Conservation (phyloP, 2,888 invertebrate species). For the Hyposoter dolosus region DNA sequence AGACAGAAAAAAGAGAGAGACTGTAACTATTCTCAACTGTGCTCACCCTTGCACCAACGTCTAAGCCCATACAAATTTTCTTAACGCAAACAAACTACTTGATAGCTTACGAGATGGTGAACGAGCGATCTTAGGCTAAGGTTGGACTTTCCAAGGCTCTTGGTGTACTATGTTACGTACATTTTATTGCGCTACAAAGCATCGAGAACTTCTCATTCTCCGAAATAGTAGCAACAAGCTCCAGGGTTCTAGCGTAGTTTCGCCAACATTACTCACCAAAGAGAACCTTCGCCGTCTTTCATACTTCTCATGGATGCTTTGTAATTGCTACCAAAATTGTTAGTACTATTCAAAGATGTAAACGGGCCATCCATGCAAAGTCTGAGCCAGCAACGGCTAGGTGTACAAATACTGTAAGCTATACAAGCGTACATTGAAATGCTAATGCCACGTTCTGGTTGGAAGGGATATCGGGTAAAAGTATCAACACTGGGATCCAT, state of each 20-base stretch:
- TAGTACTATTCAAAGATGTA: conserved; percentile 1
- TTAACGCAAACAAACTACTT: conserved; percentile 79
- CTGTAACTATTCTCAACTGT: conserved; percentile 35
- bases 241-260: conserved; percentile 1
- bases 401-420: background rate
- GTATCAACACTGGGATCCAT: background rate
- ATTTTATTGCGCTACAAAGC: conserved; percentile 50
- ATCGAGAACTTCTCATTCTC: conserved; percentile 30
- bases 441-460: background rate
- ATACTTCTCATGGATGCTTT: background rate
- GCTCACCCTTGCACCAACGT: background rate
- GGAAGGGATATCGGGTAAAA: background rate
- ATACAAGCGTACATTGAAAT: conserved; percentile 5
- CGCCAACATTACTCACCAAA: background rate
- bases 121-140: conserved; percentile 68
- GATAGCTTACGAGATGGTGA: conserved; percentile 75
- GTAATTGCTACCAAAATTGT: background rate
- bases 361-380: background rate
- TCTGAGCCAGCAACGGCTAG: background rate
- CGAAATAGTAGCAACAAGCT: conserved; percentile 29
- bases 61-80: conserved; percentile 70
- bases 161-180: conserved; percentile 38
- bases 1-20: background rate
- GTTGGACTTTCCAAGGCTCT: conserved; percentile 54
- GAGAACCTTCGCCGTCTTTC: background rate